Evolutionary conservation across 2,888 invertebrate species (phyloP).

Genomic region (Brachyopa scutellaris): DNA sequence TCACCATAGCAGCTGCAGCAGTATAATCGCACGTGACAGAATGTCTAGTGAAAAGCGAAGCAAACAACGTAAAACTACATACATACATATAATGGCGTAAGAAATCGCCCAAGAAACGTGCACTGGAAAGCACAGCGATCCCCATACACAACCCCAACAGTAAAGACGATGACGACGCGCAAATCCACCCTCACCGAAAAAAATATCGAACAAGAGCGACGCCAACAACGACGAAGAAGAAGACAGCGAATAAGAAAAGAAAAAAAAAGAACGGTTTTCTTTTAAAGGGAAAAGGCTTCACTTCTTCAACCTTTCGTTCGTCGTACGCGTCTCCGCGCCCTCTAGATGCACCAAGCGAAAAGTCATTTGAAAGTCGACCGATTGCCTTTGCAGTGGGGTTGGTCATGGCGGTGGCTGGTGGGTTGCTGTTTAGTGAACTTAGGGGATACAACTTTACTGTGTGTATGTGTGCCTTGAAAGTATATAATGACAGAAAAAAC

Average conservation of each 20-base stretch:
- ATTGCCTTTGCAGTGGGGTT: slow-evolving; percentile 63
- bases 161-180: slow-evolving; percentile 47
- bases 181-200: slow-evolving; percentile 68
- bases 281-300: slow-evolving; percentile 69
- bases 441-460: neutral
- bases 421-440: slow-evolving; percentile 5
- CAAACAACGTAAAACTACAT: slow-evolving; percentile 67
- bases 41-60: slow-evolving; percentile 60
- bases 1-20: slow-evolving; percentile 46
- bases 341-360: slow-evolving; percentile 31
- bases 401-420: slow-evolving; percentile 38
- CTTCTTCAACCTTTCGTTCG: slow-evolving; percentile 65
- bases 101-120: slow-evolving; percentile 70
- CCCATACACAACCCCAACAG: neutral
- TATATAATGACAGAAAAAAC: slow-evolving; percentile 65
- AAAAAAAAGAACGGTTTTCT: slow-evolving; percentile 39
- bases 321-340: neutral
- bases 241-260: slow-evolving; percentile 13
- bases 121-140: slow-evolving; percentile 28
- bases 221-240: slow-evolving; percentile 27
- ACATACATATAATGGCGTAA: slow-evolving; percentile 73
- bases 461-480: slow-evolving; percentile 39
- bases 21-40: slow-evolving; percentile 71
- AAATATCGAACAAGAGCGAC: slow-evolving; percentile 35
- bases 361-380: slow-evolving; percentile 73